Evolutionary conservation across 2,797 vertebrate genomes (phyloP).

Genomic region (Pipistrellus pygmaeus): DNA sequence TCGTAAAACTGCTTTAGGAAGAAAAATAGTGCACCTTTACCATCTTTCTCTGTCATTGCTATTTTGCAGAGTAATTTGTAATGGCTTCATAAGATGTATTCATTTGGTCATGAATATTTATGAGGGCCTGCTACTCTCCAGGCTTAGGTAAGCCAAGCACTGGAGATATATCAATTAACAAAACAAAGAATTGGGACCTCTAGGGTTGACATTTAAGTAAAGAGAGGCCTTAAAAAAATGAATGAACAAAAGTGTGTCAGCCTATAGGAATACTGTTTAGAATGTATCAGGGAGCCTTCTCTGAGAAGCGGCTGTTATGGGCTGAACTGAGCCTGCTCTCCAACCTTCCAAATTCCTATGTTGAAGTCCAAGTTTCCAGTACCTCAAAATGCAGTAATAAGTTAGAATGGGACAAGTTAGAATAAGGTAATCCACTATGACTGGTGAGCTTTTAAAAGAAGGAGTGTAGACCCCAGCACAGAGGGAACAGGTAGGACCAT

Average conservation of each 20-base stretch:
- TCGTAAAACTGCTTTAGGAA: constrained; percentile 5
- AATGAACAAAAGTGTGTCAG: not conserved
- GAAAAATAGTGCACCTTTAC: not conserved
- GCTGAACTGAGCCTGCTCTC: not conserved
- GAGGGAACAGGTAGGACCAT: not conserved
- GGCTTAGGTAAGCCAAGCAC: not conserved
- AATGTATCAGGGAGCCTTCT: not conserved
- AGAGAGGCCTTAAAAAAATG: constrained; percentile 50
- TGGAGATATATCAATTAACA: not conserved
- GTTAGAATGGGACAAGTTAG: not conserved
- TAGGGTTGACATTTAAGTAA: constrained; percentile 38
- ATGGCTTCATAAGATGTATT: constrained; percentile 37
- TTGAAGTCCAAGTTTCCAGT: not conserved
- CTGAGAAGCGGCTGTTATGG: not conserved
- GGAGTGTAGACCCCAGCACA: not conserved
- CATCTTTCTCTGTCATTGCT: not conserved
- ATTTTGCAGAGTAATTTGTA: constrained; percentile 50
- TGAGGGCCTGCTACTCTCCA: not conserved
- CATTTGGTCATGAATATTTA: constrained; percentile 51
- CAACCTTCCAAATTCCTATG: not conserved
- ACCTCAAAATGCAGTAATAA: not conserved
- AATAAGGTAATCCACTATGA: not conserved
- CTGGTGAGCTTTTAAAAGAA: not conserved
- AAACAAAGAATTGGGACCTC: constrained; percentile 9
- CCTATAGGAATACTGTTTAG: not conserved